phyloP scores from a whole-genome alignment of 1,140 invertebrate species.

The Drosophila aff. region DNA sequence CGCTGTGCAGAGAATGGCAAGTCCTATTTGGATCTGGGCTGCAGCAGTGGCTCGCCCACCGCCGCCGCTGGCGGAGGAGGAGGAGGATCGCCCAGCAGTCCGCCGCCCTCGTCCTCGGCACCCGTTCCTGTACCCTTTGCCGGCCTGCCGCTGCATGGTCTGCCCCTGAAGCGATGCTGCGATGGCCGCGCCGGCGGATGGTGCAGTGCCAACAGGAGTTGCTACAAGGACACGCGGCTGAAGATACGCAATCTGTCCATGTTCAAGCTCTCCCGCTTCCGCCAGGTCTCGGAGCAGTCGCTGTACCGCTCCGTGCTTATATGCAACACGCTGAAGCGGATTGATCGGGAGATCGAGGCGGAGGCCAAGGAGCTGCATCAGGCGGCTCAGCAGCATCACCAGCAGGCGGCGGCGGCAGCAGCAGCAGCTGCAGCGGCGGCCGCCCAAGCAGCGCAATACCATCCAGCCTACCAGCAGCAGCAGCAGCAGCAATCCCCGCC shows the following conservation, averaged over 20 bases:
- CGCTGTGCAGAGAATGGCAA: constrained; percentile 95
- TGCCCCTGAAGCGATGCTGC: constrained; percentile 88
- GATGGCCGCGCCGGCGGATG: constrained; percentile 90
- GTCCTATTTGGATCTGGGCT: constrained; percentile 94
- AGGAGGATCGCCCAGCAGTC: constrained; percentile 36
- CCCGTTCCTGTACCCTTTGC: constrained; percentile 38
- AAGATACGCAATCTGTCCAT: constrained; percentile 96
- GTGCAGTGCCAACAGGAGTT: constrained; percentile 90
- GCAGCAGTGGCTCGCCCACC: constrained; percentile 86
- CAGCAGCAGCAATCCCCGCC: constrained; percentile 63
- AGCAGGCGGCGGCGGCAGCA: constrained; percentile 65
- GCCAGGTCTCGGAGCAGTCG: constrained; percentile 95
- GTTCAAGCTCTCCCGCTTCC: constrained; percentile 94
- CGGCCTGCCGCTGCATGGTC: constrained; percentile 45
- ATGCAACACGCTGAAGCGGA: constrained; percentile 95
- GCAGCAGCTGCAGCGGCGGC: constrained; percentile 69
- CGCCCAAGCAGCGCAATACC: constrained; percentile 67
- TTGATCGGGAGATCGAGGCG: constrained; percentile 95
- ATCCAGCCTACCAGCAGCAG: constrained; percentile 66
- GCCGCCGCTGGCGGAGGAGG: constrained; percentile 23
- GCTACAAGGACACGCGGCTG: constrained; percentile 93
- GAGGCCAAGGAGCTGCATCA: constrained; percentile 88
- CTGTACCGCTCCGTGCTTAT: constrained; percentile 96
- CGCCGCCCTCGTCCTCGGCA: constrained; percentile 19
- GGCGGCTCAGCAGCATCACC: constrained; percentile 81